These are phyloP conservation scores for Passer domesticus DNA, from an alignment of 2,113 vertebrate genomes.

Conservation along the genomic window DNA sequence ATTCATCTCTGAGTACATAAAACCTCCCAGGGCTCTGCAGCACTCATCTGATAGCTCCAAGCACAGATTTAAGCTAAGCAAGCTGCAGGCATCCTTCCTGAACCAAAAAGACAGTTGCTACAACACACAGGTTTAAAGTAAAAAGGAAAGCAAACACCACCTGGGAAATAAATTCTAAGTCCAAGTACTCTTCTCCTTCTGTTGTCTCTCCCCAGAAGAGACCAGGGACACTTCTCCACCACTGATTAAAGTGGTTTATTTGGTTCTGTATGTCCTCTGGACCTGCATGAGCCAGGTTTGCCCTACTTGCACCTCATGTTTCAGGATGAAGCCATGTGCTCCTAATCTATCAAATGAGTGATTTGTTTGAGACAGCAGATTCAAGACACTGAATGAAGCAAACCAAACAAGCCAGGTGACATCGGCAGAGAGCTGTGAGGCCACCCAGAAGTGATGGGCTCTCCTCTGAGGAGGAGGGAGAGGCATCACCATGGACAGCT, in stretches of 20 bases:
- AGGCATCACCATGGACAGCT: slow-evolving; percentile 61
- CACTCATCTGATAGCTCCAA: slow-evolving; percentile 11
- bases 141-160: not conserved
- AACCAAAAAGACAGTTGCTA: not conserved
- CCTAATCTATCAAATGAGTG: not conserved
- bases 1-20: slow-evolving; percentile 13
- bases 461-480: not conserved
- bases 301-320: not conserved
- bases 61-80: not conserved
- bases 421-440: not conserved
- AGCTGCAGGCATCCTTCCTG: not conserved
- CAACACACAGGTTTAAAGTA: not conserved
- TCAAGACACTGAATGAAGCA: not conserved
- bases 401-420: not conserved
- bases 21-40: slow-evolving; percentile 25
- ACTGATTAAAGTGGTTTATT: not conserved
- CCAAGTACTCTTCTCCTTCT: not conserved
- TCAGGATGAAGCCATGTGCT: not conserved
- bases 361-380: not conserved
- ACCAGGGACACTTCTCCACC: not conserved
- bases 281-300: not conserved
- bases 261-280: not conserved
- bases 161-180: not conserved
- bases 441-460: not conserved
- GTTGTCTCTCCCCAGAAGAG: not conserved